Percentiles rank a stretch among this genome's conserved stretches.
Conservation (phyloP, 2,888 invertebrate genomes). For the Bembecia ichneumoniformis region DNA sequence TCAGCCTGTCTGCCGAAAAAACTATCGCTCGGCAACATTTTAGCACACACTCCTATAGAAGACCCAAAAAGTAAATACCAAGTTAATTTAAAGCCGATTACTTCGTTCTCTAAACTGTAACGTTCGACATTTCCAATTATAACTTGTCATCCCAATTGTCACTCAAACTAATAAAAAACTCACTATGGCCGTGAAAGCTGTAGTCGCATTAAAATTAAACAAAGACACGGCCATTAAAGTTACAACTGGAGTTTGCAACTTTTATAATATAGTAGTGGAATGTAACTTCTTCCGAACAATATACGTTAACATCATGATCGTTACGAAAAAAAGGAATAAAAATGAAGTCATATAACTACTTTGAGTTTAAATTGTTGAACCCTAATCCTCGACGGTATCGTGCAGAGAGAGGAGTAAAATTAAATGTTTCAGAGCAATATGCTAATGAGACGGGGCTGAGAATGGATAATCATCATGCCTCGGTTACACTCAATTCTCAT, state of each 20-base stretch:
- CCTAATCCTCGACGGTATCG: background rate
- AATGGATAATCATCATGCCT: constrained; percentile 29
- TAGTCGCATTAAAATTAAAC: no score
- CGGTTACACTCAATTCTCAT: constrained; percentile 15
- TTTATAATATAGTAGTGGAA: constrained; percentile 37
- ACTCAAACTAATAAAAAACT: no score
- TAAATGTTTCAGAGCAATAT: constrained; percentile 32
- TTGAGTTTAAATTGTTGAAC: constrained; percentile 6
- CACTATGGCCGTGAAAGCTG: no score
- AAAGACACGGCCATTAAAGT: constrained; percentile 16
- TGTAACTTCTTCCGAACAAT: constrained; percentile 42
- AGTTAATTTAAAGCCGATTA: no score
- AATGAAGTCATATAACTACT: constrained; percentile 34
- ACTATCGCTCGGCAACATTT: no score
- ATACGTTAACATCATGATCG: constrained; percentile 51
- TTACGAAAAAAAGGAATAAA: constrained; percentile 53
- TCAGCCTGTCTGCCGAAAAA: no score
- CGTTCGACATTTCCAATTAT: no score
- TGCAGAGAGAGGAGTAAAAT: constrained; percentile 13
- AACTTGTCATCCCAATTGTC: no score
- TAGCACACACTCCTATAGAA: no score
- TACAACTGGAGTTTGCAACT: constrained; percentile 30
- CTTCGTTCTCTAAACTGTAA: no score
- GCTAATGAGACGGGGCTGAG: constrained; percentile 27
- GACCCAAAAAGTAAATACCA: no score